Evolutionary conservation across 2,888 invertebrate genomes (phyloP).

Genomic region (Odontocolon sp.): DNA sequence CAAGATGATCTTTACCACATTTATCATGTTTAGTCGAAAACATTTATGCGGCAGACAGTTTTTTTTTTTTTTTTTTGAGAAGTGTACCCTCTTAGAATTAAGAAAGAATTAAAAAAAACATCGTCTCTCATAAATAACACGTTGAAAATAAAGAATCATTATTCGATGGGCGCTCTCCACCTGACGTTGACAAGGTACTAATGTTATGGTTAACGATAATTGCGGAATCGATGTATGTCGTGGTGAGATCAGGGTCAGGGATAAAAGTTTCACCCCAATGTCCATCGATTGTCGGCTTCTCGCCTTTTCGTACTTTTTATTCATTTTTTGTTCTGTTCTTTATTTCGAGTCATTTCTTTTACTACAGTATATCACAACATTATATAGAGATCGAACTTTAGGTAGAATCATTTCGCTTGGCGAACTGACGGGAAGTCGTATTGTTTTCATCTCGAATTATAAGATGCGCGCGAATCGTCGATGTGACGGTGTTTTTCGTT

Average conservation of each 20-base stretch:
- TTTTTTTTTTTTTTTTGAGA: not conserved
- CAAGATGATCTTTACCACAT: no score
- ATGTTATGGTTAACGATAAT: slow-evolving; percentile 44
- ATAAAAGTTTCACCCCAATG: slow-evolving; percentile 34
- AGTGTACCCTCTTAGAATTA: not conserved
- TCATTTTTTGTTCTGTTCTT: slow-evolving; percentile 50
- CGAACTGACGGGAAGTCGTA: slow-evolving; percentile 62
- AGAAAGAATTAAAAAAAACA: not conserved
- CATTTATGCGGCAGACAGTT: no score
- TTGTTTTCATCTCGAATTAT: slow-evolving; percentile 48
- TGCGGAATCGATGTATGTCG: slow-evolving; percentile 44
- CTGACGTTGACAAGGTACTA: slow-evolving; percentile 63
- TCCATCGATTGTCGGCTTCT: slow-evolving; percentile 29
- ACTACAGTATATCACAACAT: slow-evolving; percentile 76
- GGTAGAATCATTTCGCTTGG: slow-evolving; percentile 69
- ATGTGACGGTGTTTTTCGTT: slow-evolving; percentile 40
- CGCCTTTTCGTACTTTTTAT: slow-evolving; percentile 46
- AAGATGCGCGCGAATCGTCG: slow-evolving; percentile 36
- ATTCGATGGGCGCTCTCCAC: slow-evolving; percentile 58
- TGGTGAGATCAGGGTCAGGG: slow-evolving; percentile 21
- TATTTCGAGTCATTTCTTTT: slow-evolving; percentile 60
- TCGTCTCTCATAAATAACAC: slow-evolving; percentile 5
- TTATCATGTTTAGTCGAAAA: no score
- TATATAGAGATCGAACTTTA: slow-evolving; percentile 76
- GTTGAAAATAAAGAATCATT: slow-evolving; percentile 28